These are phyloP conservation scores for Cryptus armator DNA, from an alignment of 2,888 invertebrate genomes.

Conservation along the genomic window DNA sequence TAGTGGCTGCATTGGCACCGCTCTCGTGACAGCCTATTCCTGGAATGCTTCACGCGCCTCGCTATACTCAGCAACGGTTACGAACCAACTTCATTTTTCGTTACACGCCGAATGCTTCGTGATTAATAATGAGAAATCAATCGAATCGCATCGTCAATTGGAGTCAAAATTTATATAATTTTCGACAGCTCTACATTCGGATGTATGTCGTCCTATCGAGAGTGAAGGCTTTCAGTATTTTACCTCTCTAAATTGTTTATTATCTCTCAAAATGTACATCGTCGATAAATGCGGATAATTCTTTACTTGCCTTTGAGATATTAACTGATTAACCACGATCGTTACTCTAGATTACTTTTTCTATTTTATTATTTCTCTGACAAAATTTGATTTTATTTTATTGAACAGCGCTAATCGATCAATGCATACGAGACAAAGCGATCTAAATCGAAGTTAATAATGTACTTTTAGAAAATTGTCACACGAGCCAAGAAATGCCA, in stretches of 20 bases:
- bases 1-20: conserved; percentile 85
- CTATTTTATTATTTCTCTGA: background rate
- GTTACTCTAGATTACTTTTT: background rate
- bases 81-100: conserved; percentile 59
- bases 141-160: conserved; percentile 29
- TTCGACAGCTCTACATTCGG: conserved; percentile 34
- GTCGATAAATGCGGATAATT: background rate
- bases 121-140: conserved; percentile 47
- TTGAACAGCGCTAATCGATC: background rate
- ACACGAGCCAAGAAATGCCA: conserved; percentile 2
- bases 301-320: background rate
- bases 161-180: conserved; percentile 36
- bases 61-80: conserved; percentile 60
- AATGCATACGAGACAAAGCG: background rate
- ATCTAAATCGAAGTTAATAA: background rate
- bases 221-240: background rate
- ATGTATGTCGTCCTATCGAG: background rate
- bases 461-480: conserved; percentile 5
- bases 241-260: background rate
- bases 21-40: conserved; percentile 85
- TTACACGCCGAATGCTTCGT: conserved; percentile 37
- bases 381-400: background rate
- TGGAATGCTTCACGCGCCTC: conserved; percentile 79
- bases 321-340: background rate
- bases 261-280: background rate